Evolutionary conservation across 2,888 invertebrate species (phyloP).

Genomic region (Coleophora deauratella): DNA sequence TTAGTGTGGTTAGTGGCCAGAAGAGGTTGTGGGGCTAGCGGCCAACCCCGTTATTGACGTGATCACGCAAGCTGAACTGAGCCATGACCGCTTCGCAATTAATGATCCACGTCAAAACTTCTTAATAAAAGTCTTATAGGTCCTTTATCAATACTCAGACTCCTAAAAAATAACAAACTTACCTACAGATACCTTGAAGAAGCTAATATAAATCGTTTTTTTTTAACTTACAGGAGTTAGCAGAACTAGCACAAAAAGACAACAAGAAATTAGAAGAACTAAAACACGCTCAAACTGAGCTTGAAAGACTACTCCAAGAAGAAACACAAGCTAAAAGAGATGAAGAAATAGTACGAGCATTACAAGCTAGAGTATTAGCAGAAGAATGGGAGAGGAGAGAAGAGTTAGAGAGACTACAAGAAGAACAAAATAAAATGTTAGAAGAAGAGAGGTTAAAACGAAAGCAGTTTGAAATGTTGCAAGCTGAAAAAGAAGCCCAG

Average conservation of each 20-base stretch:
- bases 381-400: slow-evolving; percentile 91
- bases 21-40: no score
- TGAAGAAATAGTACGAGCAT: slow-evolving; percentile 84
- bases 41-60: no score
- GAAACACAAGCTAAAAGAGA: slow-evolving; percentile 89
- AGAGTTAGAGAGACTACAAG: slow-evolving; percentile 85
- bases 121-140: no score
- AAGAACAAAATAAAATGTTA: slow-evolving; percentile 81
- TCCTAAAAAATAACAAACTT: no score
- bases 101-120: no score
- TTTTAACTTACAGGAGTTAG: slow-evolving; percentile 68
- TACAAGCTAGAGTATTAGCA: slow-evolving; percentile 81
- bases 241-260: slow-evolving; percentile 80
- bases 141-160: no score
- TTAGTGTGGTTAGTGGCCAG: no score
- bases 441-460: slow-evolving; percentile 84
- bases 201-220: no score
- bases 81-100: no score
- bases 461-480: slow-evolving; percentile 81
- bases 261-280: slow-evolving; percentile 82
- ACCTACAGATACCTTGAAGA: no score
- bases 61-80: no score
- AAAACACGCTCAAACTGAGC: slow-evolving; percentile 78
- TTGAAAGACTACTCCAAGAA: slow-evolving; percentile 83
- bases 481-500: slow-evolving; percentile 81